These are phyloP conservation scores for Amblyornis subalaris DNA, from an alignment of 2,113 vertebrate species.

Conservation along the genomic window DNA sequence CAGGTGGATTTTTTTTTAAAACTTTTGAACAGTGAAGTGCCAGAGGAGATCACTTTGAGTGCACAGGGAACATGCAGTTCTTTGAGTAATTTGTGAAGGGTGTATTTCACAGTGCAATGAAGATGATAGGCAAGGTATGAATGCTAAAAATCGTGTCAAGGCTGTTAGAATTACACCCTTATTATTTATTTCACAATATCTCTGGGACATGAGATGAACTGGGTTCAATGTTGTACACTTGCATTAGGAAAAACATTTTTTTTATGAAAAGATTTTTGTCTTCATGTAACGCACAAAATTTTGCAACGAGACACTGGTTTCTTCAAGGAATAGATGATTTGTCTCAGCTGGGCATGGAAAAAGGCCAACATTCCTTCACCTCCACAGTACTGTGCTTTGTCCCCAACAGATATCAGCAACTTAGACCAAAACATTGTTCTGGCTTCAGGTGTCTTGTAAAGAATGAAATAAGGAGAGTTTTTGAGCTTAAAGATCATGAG, in stretches of 20 bases:
- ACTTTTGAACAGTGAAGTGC: not conserved
- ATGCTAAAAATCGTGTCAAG: not conserved
- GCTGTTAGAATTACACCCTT: not conserved
- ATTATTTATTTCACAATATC: constrained; percentile 35
- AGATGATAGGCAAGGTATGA: not conserved
- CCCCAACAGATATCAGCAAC: not conserved
- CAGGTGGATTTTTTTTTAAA: not conserved
- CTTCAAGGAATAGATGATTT: not conserved
- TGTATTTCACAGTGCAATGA: not conserved
- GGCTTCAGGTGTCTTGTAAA: not conserved
- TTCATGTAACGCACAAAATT: not conserved
- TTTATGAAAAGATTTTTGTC: not conserved
- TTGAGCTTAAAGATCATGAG: not conserved
- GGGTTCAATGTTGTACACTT: not conserved
- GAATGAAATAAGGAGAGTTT: not conserved
- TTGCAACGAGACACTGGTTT: not conserved
- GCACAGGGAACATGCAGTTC: not conserved
- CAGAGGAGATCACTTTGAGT: not conserved
- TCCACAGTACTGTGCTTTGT: not conserved
- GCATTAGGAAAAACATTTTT: not conserved
- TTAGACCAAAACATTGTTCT: not conserved
- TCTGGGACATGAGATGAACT: not conserved
- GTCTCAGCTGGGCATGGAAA: not conserved
- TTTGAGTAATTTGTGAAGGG: not conserved
- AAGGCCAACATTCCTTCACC: not conserved